A percentile compares a stretch with the other conserved stretches of the same genome.
Evolutionary conservation across 2,113 vertebrate species (phyloP).

Genomic region (Xiphophorus hellerii): DNA sequence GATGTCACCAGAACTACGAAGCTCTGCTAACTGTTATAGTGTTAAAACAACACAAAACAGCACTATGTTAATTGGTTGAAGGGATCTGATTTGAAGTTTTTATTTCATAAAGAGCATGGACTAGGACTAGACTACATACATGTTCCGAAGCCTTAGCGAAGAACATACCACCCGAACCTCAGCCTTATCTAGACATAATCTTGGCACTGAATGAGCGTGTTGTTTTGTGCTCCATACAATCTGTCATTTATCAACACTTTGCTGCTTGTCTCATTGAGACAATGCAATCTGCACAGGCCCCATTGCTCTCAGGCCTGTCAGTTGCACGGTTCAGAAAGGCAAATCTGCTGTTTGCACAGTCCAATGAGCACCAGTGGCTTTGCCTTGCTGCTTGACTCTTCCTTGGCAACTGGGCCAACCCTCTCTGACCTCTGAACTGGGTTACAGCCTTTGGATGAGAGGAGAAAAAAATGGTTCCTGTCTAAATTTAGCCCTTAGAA

Average conservation of each 20-base stretch:
- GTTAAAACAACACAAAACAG: not conserved
- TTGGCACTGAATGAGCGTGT: slow-evolving; percentile 42
- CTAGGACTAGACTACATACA: not conserved
- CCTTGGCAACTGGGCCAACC: slow-evolving; percentile 69
- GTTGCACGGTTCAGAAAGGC: slow-evolving; percentile 24
- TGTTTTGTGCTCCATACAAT: slow-evolving; percentile 41
- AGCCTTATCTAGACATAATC: slow-evolving; percentile 34
- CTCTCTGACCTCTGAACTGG: slow-evolving; percentile 58
- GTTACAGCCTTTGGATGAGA: slow-evolving; percentile 38
- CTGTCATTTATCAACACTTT: slow-evolving; percentile 52
- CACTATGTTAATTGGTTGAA: not conserved
- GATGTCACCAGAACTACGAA: slow-evolving; percentile 72
- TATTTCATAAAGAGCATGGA: not conserved
- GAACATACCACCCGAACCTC: slow-evolving; percentile 17
- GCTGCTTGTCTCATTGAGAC: slow-evolving; percentile 47
- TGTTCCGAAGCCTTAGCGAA: slow-evolving; percentile 40
- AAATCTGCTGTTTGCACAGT: slow-evolving; percentile 64
- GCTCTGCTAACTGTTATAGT: slow-evolving; percentile 2
- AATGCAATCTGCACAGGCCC: slow-evolving; percentile 44
- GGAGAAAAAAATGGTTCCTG: slow-evolving; percentile 50
- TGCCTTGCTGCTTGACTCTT: slow-evolving; percentile 44
- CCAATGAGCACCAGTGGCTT: slow-evolving; percentile 60
- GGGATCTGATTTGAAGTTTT: not conserved
- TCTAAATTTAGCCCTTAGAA: slow-evolving; percentile 69
- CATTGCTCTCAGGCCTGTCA: slow-evolving; percentile 66